Evolutionary conservation across 1,140 invertebrate species (phyloP).

Genomic region (Mya arenaria): DNA sequence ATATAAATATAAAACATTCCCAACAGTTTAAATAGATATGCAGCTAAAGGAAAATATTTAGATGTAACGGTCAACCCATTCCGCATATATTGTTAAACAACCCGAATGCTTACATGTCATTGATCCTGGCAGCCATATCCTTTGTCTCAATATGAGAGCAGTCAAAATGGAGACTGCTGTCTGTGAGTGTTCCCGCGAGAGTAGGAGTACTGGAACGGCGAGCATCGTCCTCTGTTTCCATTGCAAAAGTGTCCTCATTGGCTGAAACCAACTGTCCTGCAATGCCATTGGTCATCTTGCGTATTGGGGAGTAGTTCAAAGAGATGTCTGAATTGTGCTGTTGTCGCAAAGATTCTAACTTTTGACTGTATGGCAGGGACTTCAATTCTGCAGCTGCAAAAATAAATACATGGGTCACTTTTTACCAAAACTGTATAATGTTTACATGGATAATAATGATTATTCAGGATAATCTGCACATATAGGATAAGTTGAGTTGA

Average conservation of each 20-base stretch:
- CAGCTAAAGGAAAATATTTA: too few relatives aligned
- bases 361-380: background rate
- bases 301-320: constrained; percentile 43
- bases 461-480: too few relatives aligned
- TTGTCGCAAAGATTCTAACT: background rate
- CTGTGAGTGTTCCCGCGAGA: background rate
- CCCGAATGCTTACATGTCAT: constrained; percentile 53
- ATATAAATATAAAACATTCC: too few relatives aligned
- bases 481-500: too few relatives aligned
- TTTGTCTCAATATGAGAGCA: constrained; percentile 31
- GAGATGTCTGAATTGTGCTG: constrained; percentile 19
- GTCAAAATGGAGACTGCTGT: constrained; percentile 15
- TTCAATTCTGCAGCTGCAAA: constrained; percentile 33
- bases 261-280: constrained; percentile 23
- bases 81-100: too few relatives aligned
- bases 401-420: background rate
- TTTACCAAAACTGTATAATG: too few relatives aligned
- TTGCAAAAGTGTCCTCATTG: constrained; percentile 51
- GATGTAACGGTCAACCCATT: too few relatives aligned
- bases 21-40: too few relatives aligned
- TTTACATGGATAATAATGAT: too few relatives aligned
- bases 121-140: constrained; percentile 25
- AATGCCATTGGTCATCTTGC: constrained; percentile 26
- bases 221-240: constrained; percentile 53
- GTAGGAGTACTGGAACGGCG: constrained; percentile 50